Percentiles rank a stretch among this genome's conserved stretches.
Evolutionary conservation across 2,888 invertebrate species (phyloP).

Genomic region (Tiliacea aurago): DNA sequence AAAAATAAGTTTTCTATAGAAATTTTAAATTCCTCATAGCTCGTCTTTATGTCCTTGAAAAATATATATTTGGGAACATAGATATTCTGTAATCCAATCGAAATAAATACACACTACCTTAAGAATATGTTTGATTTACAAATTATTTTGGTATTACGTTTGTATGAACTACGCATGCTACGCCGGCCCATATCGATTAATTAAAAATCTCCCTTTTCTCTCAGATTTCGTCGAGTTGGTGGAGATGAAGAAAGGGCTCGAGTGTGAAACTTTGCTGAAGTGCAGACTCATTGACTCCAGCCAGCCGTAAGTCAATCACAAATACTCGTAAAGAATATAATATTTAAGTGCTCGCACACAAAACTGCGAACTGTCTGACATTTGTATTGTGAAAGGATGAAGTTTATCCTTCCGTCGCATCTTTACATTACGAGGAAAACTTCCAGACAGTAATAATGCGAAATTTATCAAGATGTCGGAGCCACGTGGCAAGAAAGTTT

Average conservation of each 20-base stretch:
- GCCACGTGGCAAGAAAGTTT: constrained; percentile 60
- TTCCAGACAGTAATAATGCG: constrained; percentile 70
- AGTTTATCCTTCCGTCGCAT: constrained; percentile 66
- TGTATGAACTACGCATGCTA: no score
- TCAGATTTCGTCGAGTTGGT: constrained; percentile 69
- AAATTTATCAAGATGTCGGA: constrained; percentile 67
- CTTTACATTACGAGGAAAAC: constrained; percentile 66
- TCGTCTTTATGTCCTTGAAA: no score
- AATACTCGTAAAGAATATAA: constrained; percentile 55
- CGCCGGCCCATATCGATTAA: constrained; percentile 50
- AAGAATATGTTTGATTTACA: no score
- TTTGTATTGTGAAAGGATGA: constrained; percentile 67
- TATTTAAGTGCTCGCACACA: constrained; percentile 60
- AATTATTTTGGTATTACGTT: no score
- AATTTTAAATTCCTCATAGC: no score
- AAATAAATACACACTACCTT: no score
- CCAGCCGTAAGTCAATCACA: constrained; percentile 75
- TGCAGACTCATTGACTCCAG: constrained; percentile 71
- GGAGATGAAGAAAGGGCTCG: constrained; percentile 63
- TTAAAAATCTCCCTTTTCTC: constrained; percentile 62
- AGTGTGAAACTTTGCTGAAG: constrained; percentile 71
- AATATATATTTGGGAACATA: no score
- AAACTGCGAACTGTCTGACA: constrained; percentile 59
- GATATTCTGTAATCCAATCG: no score
- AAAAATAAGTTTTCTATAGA: no score